Conservation (phyloP, 1,140 invertebrate genomes). For the Stenopsyche tienmushanensis region DNA sequence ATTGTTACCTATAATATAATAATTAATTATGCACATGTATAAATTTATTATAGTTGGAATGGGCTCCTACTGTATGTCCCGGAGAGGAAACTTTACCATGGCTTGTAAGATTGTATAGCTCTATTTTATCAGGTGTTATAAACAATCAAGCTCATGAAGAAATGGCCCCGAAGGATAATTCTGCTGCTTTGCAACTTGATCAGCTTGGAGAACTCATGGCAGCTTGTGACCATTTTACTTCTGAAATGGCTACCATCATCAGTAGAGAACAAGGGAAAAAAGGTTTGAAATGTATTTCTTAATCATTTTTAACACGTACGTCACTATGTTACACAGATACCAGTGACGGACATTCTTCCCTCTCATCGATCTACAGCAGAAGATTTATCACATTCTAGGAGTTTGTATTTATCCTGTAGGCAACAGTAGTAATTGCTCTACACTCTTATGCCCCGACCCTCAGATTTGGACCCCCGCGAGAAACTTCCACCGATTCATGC, state of each 20-base stretch:
- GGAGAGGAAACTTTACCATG: slow-evolving; percentile 33
- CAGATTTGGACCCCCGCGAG: too few relatives aligned
- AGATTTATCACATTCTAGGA: too few relatives aligned
- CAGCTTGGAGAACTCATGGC: slow-evolving; percentile 16
- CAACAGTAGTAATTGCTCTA: not conserved
- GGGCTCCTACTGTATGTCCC: slow-evolving; percentile 32
- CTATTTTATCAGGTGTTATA: slow-evolving; percentile 15
- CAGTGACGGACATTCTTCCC: too few relatives aligned
- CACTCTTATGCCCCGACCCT: not conserved
- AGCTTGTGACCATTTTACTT: slow-evolving; percentile 32
- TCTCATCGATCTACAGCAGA: too few relatives aligned
- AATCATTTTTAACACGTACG: not conserved
- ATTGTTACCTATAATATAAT: too few relatives aligned
- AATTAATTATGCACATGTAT: not conserved
- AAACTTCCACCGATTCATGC: too few relatives aligned
- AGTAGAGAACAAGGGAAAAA: slow-evolving; percentile 29
- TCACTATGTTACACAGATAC: too few relatives aligned
- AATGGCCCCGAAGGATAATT: not conserved
- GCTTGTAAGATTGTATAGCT: slow-evolving; percentile 26
- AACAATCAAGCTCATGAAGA: not conserved
- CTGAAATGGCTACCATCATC: slow-evolving; percentile 14
- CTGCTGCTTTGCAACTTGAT: not conserved
- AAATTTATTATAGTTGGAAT: slow-evolving; percentile 28
- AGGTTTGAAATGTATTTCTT: slow-evolving; percentile 15
- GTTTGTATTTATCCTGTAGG: too few relatives aligned